Base-by-base conservation (phyloP, 2,888 invertebrate genomes). In the Rotaria socialis region DNA sequence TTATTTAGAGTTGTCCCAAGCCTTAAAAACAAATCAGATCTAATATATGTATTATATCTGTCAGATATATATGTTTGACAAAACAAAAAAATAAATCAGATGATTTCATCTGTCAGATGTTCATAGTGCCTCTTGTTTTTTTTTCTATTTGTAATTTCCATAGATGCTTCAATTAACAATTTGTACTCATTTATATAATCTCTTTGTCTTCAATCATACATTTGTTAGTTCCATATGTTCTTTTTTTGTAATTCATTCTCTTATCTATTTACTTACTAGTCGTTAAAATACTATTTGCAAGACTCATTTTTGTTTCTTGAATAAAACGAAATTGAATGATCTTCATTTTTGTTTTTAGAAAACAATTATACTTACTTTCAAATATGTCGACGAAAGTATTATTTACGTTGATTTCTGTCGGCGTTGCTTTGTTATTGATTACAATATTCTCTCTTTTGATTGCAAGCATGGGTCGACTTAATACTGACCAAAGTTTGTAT, bases 381-480 rank as follows among this genome's bases (percentile, higher is more conserved):
- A 67, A 67, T 7, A 67, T 67, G 67, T 2, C 35, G 2, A 27
- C 35, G 2, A 27, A 35, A 19, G 35, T 6, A 19, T 0, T 35
- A 41, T 11, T 14, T 35, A 6, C 35, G 3, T 3, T 67, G 6
- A 19, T 67, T 41, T 11, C 19, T 41, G 67, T 19, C 35, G 67
- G 67, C 16, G 6, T 27, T 19, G 19, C 7, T 67, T 35, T 67
- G 35, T 35, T 19, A 67, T 27, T 67, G 16, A 67, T 67, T 5
- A 67, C 67, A 2, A 19, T 19, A 6, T 14, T 67, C 0, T 67
- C 35, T 0, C 35, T 86, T 19, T 3, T 86, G 22, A 86, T 86
- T 27, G 16, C 56, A n/a, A 85, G 85, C 22, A 22, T 84, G 16
- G 80, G 50, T 74, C 85, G 67, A 52, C 52, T 86, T 10, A 85